Percentiles rank a stretch among this genome's conserved stretches.
Evolutionary conservation across 2,113 vertebrate species (phyloP).

Genomic region (Cebus imitator): DNA sequence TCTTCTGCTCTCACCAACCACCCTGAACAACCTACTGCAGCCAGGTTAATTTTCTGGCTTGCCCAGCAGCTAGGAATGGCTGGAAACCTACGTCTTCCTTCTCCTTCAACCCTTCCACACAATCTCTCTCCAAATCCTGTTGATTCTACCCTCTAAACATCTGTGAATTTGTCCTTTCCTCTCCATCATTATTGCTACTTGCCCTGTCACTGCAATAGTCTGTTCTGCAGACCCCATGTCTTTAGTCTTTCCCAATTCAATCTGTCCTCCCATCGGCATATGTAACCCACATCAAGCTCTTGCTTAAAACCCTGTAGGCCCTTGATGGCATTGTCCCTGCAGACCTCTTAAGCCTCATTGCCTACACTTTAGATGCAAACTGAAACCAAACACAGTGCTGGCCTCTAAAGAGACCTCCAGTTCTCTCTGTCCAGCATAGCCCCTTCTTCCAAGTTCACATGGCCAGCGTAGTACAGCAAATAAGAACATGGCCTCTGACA

Average conservation of each 20-base stretch:
- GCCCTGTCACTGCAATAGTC: background rate
- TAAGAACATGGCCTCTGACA: background rate
- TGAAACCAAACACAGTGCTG: background rate
- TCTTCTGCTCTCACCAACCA: background rate
- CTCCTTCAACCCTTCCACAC: background rate
- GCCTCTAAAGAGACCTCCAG: background rate
- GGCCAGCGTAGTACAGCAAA: background rate
- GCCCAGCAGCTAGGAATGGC: background rate
- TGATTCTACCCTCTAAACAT: background rate
- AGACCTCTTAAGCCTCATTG: background rate
- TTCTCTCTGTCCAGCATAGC: background rate
- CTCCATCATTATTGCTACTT: background rate
- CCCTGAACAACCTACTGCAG: background rate
- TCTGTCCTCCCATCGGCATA: background rate
- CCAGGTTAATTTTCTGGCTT: conserved; percentile 20
- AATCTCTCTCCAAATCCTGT: background rate
- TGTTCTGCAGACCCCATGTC: background rate
- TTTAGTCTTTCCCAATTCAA: background rate
- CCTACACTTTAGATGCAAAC: background rate
- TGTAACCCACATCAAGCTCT: background rate
- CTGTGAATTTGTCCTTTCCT: background rate
- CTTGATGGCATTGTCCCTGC: background rate
- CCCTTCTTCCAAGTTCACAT: background rate
- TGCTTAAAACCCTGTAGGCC: background rate
- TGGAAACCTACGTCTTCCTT: background rate